A percentile compares a stretch with the other conserved stretches of the same genome.
phyloP scores from a whole-genome alignment of 2,797 vertebrate species.

The Eulemur coronatus region DNA sequence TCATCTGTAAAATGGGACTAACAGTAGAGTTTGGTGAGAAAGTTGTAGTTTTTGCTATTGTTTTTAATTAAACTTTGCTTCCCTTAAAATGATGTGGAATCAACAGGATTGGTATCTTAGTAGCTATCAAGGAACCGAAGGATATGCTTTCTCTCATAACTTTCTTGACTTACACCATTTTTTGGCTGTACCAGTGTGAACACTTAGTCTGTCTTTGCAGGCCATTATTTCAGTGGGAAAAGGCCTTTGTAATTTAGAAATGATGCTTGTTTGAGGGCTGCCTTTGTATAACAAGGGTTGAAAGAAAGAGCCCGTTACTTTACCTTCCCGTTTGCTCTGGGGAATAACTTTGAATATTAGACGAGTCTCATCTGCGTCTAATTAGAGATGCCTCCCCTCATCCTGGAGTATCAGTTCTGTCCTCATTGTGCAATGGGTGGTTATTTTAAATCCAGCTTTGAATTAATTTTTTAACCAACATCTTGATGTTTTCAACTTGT shows the following conservation, averaged over 20 bases:
- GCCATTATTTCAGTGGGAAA: neutral
- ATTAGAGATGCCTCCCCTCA: neutral
- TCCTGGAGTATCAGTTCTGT: neutral
- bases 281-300: neutral
- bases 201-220: neutral
- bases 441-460: constrained; percentile 36
- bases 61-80: neutral
- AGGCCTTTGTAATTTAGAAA: constrained; percentile 6
- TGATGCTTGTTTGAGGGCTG: neutral
- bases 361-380: constrained; percentile 18
- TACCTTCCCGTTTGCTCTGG: neutral
- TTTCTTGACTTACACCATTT: neutral
- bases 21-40: neutral
- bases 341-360: neutral
- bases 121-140: neutral
- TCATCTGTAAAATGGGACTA: neutral
- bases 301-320: neutral
- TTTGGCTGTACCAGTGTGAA: neutral
- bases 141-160: neutral
- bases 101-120: neutral
- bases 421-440: neutral
- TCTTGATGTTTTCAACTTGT: constrained; percentile 12
- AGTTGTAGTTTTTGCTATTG: neutral
- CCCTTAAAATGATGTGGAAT: neutral
- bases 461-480: constrained; percentile 22